phyloP scores from a whole-genome alignment of 92 coral and sea anemone genomes.

The Phenganax stokvisi region DNA sequence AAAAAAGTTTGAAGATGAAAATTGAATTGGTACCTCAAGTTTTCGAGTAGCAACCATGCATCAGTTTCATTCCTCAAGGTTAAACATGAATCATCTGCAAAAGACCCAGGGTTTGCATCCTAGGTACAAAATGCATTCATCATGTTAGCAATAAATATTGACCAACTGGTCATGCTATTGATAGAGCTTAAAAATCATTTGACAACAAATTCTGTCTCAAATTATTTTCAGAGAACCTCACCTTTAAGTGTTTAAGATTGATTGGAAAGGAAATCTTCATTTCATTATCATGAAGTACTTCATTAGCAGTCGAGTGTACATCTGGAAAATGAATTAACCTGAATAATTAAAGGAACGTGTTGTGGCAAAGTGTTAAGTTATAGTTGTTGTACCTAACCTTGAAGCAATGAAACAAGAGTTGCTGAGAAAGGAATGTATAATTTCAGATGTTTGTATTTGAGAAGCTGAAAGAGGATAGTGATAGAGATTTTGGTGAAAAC shows the following conservation, averaged over 20 bases:
- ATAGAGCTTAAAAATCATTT: not conserved
- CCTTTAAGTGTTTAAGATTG: not conserved
- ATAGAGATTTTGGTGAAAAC: not conserved
- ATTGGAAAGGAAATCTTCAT: not conserved
- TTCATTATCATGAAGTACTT: not conserved
- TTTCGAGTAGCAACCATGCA: slow-evolving; percentile 23
- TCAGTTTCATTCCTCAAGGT: slow-evolving; percentile 11
- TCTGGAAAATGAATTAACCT: not conserved
- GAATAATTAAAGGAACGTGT: not conserved
- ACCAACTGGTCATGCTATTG: no score
- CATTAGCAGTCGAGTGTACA: not conserved
- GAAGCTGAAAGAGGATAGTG: slow-evolving; percentile 49
- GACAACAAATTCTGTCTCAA: not conserved
- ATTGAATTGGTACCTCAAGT: not conserved
- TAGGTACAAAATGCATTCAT: not conserved
- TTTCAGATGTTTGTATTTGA: slow-evolving; percentile 73
- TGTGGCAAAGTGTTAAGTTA: no score
- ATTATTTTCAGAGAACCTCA: not conserved
- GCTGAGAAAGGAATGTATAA: slow-evolving; percentile 49
- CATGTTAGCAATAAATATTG: no score
- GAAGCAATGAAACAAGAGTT: slow-evolving; percentile 7
- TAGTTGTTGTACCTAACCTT: slow-evolving; percentile 10
- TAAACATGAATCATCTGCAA: slow-evolving; percentile 11
- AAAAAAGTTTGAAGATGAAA: not conserved
- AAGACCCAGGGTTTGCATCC: slow-evolving; percentile 9